Base-by-base conservation (phyloP, 2,888 invertebrate genomes). In the Trachelus tabidus region DNA sequence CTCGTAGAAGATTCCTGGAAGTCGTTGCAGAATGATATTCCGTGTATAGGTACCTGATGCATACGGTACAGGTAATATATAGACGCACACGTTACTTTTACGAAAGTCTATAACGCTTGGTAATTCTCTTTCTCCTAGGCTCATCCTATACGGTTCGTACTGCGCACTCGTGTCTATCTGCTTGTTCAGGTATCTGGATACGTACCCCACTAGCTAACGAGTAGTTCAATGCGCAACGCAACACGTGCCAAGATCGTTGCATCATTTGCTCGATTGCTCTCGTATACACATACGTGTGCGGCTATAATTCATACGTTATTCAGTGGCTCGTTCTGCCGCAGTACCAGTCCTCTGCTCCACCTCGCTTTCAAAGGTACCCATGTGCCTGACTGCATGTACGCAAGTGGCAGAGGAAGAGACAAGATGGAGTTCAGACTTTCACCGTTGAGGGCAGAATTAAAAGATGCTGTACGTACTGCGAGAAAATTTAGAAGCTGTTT, bases 231-330 rank as follows among this genome's bases (percentile, higher is more conserved):
- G 81, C 81, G 82, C 82, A 83, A 80, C 79, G 79, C 79, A 88
- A 83, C 85, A 87, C 85, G 86, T 85, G 87, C 85, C 88, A 81
- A 79, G 84, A 82, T 84, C 79, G 85, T 86, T 83, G 86, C 86
- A 85, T 87, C 83, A 87, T 87, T 86, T 83, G 83, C 83, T 83
- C 82, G 85, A 86, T 84, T 83, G 83, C 83, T 81, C 81, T 82
- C 80, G 75, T 78, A 77, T 77, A 81, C 80, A 81, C 11, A 71
- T 71, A 71, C 79, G 80, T 68, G 75, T 71, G n/a, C 11, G 78
- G 80, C 82, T 56, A 23, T 56, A 56, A 56, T 56, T 56, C 56
- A 56, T 56, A 56, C 56, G 56, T 56, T 56, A 56, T 56, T 56
- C 56, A 56, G 56, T 56, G 56, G 56, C 56, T 56, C 56, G 56